Percentiles rank a stretch among this genome's conserved stretches.
These are phyloP conservation scores for Dichetophora obliterata DNA, from an alignment of 2,888 invertebrate genomes.

Conservation along the genomic window DNA sequence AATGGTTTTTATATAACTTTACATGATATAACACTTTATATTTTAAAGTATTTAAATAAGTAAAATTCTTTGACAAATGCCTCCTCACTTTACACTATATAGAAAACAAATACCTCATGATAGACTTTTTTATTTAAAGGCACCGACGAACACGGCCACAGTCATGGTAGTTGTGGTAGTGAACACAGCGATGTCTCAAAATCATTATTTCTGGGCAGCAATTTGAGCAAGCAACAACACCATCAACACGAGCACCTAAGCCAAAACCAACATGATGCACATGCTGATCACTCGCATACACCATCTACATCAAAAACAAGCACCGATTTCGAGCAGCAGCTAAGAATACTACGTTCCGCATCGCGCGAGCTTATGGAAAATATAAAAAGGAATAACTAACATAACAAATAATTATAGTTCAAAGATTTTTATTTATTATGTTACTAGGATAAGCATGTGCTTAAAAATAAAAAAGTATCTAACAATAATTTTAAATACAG, in stretches of 20 bases:
- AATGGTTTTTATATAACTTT: no score
- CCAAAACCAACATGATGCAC: background rate
- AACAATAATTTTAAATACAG: no score
- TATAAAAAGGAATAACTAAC: background rate
- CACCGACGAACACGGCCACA: constrained; percentile 13
- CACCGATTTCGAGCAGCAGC: background rate
- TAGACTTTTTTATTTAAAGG: background rate
- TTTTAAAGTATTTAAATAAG: no score
- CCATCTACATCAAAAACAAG: background rate
- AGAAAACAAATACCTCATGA: no score
- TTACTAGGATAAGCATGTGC: background rate
- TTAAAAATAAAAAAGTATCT: no score
- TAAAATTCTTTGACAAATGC: no score
- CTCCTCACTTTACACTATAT: no score
- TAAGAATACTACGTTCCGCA: background rate
- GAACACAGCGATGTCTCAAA: background rate
- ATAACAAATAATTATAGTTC: background rate
- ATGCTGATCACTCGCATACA: background rate
- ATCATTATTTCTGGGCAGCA: background rate
- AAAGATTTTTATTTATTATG: background rate
- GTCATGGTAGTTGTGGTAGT: constrained; percentile 9
- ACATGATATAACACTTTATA: no score
- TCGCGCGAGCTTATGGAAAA: constrained; percentile 5
- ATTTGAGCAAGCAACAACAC: background rate
- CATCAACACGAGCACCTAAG: background rate